These are phyloP conservation scores for Halesus radiatus DNA, from an alignment of 1,140 invertebrate species.

Conservation along the genomic window DNA sequence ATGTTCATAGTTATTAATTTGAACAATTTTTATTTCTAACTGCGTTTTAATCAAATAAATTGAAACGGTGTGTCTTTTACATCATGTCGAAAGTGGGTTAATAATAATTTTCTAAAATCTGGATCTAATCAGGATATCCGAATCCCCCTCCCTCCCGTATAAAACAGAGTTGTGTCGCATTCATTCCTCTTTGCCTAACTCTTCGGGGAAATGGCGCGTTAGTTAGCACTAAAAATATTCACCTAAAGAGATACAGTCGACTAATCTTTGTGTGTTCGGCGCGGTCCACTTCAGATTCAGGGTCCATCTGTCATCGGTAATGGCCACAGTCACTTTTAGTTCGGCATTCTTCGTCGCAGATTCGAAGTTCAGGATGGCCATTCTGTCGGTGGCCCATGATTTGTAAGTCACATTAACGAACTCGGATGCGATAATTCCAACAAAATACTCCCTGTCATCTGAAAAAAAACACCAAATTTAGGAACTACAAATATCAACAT, in stretches of 20 bases:
- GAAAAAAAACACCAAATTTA: too few species aligned
- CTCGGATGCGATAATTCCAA: conserved; percentile 35
- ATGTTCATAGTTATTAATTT: too few species aligned
- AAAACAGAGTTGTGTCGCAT: too few species aligned
- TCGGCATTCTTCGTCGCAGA: not conserved
- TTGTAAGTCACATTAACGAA: not conserved
- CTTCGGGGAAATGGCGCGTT: not conserved
- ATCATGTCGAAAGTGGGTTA: too few species aligned
- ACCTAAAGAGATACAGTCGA: conserved; percentile 67
- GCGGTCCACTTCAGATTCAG: conserved; percentile 64
- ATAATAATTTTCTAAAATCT: too few species aligned
- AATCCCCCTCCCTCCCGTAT: too few species aligned
- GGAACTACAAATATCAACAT: too few species aligned
- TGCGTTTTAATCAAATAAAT: too few species aligned
- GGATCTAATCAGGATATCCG: too few species aligned
- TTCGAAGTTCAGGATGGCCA: conserved; percentile 40
- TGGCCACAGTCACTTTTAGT: conserved; percentile 50
- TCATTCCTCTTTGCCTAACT: too few species aligned
- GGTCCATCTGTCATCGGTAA: conserved; percentile 59
- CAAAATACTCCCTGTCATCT: not conserved
- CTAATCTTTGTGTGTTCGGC: conserved; percentile 58
- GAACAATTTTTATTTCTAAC: too few species aligned
- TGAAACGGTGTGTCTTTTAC: too few species aligned
- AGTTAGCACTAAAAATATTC: conserved; percentile 38
- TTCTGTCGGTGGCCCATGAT: conserved; percentile 16